A percentile compares a stretch with the other conserved stretches of the same genome.
Conservation (phyloP, 2,888 invertebrate species). For the Prenolepis imparis region DNA sequence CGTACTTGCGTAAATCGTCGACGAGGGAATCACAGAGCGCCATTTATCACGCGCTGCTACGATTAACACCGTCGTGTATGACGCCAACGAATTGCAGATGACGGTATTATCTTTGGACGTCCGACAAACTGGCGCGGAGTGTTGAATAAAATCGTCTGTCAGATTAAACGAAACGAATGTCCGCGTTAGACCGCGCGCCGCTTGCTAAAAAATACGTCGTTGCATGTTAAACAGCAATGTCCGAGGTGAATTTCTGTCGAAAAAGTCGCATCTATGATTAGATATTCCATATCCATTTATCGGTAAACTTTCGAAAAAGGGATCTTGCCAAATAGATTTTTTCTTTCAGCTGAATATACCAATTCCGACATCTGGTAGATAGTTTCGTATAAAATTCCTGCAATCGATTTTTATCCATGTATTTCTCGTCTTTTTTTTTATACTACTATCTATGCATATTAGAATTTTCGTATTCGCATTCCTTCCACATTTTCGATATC, state of each 20-base stretch:
- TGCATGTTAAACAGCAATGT: conserved; percentile 5
- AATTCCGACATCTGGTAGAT: neutral
- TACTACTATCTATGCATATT: conserved; percentile 9
- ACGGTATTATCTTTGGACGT: conserved; percentile 53
- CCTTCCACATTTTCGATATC: conserved; percentile 30
- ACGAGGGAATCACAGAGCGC: conserved; percentile 55
- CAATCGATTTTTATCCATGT: neutral
- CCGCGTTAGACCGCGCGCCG: conserved; percentile 6
- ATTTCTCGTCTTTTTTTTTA: neutral
- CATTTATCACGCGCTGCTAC: conserved; percentile 68
- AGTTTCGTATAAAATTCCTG: neutral
- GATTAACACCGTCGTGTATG: conserved; percentile 62
- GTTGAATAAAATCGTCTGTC: conserved; percentile 54
- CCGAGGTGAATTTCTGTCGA: neutral
- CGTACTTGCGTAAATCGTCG: conserved; percentile 67
- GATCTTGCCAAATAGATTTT: neutral
- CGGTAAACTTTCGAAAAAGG: too few species aligned
- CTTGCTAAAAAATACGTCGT: conserved; percentile 36
- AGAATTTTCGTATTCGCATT: conserved; percentile 15
- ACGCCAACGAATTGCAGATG: conserved; percentile 59
- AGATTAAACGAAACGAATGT: conserved; percentile 45
- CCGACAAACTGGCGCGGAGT: conserved; percentile 42
- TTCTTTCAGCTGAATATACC: neutral
- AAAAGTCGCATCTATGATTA: neutral
- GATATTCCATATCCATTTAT: neutral